Evolutionary conservation across 2,888 invertebrate species (phyloP).

Genomic region (Nephrotoma guestfalica): DNA sequence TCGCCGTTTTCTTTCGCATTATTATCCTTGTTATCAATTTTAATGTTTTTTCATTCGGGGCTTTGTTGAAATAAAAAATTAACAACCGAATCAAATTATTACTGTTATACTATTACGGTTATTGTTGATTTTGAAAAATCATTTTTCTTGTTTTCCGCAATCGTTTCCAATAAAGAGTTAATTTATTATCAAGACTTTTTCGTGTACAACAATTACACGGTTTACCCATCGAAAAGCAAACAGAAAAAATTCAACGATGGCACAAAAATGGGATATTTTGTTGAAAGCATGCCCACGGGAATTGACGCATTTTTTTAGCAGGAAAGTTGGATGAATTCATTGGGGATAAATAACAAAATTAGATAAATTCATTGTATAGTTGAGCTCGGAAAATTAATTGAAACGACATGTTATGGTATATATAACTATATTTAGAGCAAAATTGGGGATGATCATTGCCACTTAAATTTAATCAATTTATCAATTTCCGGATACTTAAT

Average conservation of each 20-base stretch:
- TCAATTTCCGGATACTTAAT: neutral
- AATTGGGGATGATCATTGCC: neutral
- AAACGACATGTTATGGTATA: neutral
- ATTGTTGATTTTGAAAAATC: neutral
- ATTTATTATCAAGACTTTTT: neutral
- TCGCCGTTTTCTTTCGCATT: neutral
- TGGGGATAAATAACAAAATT: neutral
- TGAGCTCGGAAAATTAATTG: neutral
- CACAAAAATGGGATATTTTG: neutral
- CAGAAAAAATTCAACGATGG: neutral
- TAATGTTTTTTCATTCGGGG: neutral
- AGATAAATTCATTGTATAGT: neutral
- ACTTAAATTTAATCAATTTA: neutral
- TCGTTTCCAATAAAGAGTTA: neutral
- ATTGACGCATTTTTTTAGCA: neutral
- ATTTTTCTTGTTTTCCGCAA: neutral
- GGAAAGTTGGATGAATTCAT: neutral
- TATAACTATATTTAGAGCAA: neutral
- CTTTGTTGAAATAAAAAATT: neutral
- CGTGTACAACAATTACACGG: neutral
- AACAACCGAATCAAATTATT: neutral
- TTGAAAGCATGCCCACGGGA: neutral
- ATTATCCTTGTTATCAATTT: neutral
- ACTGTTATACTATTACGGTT: neutral
- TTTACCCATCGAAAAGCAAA: neutral